A percentile compares a stretch with the other conserved stretches of the same genome.
Conservation (phyloP, 2,113 vertebrate species). For the Podilymbus podiceps region DNA sequence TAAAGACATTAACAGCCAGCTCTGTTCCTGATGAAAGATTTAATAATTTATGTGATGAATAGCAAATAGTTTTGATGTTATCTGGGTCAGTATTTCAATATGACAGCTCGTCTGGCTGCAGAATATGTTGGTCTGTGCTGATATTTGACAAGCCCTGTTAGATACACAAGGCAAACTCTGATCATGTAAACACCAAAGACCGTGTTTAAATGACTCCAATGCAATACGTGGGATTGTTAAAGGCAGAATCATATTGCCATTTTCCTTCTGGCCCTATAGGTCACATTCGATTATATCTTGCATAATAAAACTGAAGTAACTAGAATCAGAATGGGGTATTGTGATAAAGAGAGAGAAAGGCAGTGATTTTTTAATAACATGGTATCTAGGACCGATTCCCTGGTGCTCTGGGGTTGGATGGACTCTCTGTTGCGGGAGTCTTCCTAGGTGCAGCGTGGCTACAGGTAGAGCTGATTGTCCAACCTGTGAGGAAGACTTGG, state of each 20-base stretch:
- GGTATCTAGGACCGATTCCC: not conserved
- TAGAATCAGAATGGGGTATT: not conserved
- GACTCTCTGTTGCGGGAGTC: not conserved
- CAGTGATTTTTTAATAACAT: not conserved
- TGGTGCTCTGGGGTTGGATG: not conserved
- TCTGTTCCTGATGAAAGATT: not conserved
- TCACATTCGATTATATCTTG: not conserved
- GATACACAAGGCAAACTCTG: not conserved
- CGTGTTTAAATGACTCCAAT: not conserved
- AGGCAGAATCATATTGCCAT: not conserved
- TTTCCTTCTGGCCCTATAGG: not conserved
- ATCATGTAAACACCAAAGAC: not conserved
- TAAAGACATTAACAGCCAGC: not conserved
- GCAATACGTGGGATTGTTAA: not conserved
- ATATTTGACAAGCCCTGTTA: not conserved
- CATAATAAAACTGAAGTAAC: not conserved
- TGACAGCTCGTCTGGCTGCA: not conserved
- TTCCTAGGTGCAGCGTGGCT: not conserved
- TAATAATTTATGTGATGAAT: constrained; percentile 6
- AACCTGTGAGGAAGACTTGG: accelerated
- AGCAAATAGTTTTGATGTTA: constrained; percentile 1
- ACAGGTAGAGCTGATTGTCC: not conserved
- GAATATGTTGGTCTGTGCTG: not conserved
- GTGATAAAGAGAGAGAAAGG: not conserved
- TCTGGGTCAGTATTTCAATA: constrained; percentile 6